These are phyloP conservation scores for Eurytoma californica DNA, from an alignment of 2,888 invertebrate genomes.

Conservation along the genomic window DNA sequence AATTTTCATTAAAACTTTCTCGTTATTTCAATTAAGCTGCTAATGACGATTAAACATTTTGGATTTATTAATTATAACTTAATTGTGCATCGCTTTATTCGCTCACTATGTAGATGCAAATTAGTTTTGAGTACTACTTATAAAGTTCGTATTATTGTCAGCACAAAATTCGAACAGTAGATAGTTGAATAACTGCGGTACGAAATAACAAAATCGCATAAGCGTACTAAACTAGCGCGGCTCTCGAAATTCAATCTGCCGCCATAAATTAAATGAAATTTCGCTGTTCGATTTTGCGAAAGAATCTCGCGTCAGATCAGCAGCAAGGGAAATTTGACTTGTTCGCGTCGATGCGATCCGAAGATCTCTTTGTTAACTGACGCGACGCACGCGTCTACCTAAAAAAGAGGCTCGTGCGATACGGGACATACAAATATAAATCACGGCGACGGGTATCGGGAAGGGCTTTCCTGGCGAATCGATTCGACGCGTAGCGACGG, in stretches of 20 bases:
- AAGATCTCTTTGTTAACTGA: conserved; percentile 30
- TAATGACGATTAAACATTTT: no score
- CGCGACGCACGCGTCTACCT: background rate
- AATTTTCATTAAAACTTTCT: no score
- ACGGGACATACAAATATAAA: conserved; percentile 23
- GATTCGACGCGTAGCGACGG: conserved; percentile 28
- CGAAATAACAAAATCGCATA: no score
- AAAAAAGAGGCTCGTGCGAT: conserved; percentile 6
- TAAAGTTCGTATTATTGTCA: no score
- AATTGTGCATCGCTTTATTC: no score
- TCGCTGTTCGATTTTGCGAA: background rate
- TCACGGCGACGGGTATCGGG: conserved; percentile 27
- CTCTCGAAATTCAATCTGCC: background rate
- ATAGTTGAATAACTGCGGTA: no score
- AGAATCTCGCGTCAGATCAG: conserved; percentile 19
- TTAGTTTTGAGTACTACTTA: no score
- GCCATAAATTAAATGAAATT: conserved; percentile 15
- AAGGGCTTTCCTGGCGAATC: conserved; percentile 35
- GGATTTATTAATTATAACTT: no score
- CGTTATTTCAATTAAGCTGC: no score
- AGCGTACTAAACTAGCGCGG: no score
- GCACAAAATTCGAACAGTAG: no score
- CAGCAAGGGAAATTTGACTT: background rate
- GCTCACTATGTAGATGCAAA: no score
- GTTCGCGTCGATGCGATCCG: conserved; percentile 1